These are phyloP conservation scores for Telenomus remus DNA, from an alignment of 1,140 invertebrate genomes.

Conservation along the genomic window DNA sequence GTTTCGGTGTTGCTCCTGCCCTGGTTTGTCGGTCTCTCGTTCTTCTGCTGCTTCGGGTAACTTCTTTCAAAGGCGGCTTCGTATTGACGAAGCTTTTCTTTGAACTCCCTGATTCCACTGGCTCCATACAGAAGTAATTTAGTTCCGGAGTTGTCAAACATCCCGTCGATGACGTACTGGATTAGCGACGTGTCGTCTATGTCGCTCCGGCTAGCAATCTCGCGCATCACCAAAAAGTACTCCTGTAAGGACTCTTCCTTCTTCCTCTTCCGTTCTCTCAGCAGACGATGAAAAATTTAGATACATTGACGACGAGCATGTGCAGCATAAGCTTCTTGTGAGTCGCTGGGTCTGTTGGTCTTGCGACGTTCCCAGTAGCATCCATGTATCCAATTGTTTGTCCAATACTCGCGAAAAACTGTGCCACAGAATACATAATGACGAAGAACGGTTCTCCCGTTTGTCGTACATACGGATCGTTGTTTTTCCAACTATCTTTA, in stretches of 20 bases:
- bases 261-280: constrained; percentile 43
- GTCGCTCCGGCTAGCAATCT: constrained; percentile 53
- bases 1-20: background rate
- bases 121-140: constrained; percentile 29
- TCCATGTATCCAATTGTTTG: too few species aligned
- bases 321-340: too few species aligned
- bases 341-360: too few species aligned
- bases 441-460: too few species aligned
- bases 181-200: constrained; percentile 56
- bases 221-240: constrained; percentile 65
- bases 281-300: constrained; percentile 2
- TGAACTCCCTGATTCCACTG: constrained; percentile 4
- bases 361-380: too few species aligned
- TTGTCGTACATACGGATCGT: too few species aligned
- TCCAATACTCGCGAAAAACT: too few species aligned
- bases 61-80: constrained; percentile 4
- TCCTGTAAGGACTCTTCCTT: constrained; percentile 60
- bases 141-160: constrained; percentile 38
- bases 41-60: background rate
- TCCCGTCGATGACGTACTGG: constrained; percentile 54
- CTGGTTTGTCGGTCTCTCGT: background rate
- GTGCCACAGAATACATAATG: too few species aligned
- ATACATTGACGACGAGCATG: too few species aligned
- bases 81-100: constrained; percentile 16
- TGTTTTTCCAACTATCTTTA: too few species aligned